A percentile compares a stretch with the other conserved stretches of the same genome.
phyloP scores from a whole-genome alignment of 1,140 invertebrate species.

The Halesus radiatus region DNA sequence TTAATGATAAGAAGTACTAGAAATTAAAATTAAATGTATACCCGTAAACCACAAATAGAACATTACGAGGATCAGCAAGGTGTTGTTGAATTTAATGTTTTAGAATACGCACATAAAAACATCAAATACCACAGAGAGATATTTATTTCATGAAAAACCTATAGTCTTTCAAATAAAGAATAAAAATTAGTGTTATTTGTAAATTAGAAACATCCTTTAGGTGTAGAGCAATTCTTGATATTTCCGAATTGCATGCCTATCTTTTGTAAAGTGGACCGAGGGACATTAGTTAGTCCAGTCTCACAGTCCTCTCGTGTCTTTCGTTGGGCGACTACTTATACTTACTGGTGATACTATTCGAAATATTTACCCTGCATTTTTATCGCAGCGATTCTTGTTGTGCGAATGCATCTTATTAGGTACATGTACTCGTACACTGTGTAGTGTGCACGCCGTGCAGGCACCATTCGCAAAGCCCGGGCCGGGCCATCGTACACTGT shows the following conservation, averaged over 20 bases:
- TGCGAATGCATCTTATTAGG: slow-evolving; percentile 12
- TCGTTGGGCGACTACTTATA: not conserved
- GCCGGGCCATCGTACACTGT: not conserved
- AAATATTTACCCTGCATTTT: slow-evolving; percentile 33
- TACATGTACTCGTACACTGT: not conserved
- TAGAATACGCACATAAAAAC: too few species aligned
- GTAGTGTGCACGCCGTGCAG: too few species aligned
- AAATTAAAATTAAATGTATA: too few species aligned
- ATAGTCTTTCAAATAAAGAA: too few species aligned
- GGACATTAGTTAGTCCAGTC: slow-evolving; percentile 2
- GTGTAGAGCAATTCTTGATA: not conserved
- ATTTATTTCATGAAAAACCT: too few species aligned
- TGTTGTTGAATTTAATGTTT: too few species aligned
- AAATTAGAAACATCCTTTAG: not conserved
- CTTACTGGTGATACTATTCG: not conserved
- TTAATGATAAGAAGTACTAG: too few species aligned
- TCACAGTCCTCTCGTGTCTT: too few species aligned
- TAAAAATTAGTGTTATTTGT: too few species aligned
- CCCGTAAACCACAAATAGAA: too few species aligned
- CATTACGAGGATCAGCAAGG: too few species aligned
- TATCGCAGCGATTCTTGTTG: slow-evolving; percentile 10
- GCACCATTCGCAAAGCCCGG: not conserved
- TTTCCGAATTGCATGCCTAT: slow-evolving; percentile 27
- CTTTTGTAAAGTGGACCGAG: not conserved
- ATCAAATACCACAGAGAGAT: too few species aligned